Base-by-base conservation (phyloP, 2,888 invertebrate species). In the Pardosa pseudoannulata region DNA sequence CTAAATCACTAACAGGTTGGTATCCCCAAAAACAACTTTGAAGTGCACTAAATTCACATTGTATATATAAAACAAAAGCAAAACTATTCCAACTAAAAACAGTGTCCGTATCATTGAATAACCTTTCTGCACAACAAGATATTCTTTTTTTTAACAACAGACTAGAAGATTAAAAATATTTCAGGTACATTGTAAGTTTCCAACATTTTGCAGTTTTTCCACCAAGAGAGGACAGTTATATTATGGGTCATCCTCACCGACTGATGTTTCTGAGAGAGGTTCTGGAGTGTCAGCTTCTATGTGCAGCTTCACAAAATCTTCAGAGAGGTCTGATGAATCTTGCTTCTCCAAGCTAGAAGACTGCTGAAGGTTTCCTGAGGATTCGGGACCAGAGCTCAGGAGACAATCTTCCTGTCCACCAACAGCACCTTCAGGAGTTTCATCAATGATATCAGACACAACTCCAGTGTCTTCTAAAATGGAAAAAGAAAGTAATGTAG, bases 121-220 rank as follows among this genome's bases (percentile, higher is more conserved):
- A 1, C 23, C 56, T 23, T 6, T 56, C 23, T 56, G 56, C 56
- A 56, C 5, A 46, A 46, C 41, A 56, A 56, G 56, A 56, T 23
- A 19, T 67, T 32, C 19, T 9, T 32, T 13, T 67, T 73, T 41
- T 82, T n/a, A n/a, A 65, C 50, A 67, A 32, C 39, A 78, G 83
- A 83, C 83, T 83, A 83, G 83, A 83, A 39, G 67, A 73, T 67
- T 67, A 78, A 72, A 72, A 78, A 71, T 65, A 65, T 73, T 67
- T 83, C 83, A 78, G 83, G 83, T 83, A 83, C 78, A 78, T 70
- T 32, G 76, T 82, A 70, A 71, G 19, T 56, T 56, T 56, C 11
- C n/a, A n/a, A 16, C n/a, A 68, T 68, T 19, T 75, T 41, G 28
- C 56, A 36, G 27, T n/a, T 3, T 31, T 31, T 72, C 31, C 28